These are phyloP conservation scores for Lochmaea crataegi DNA, from an alignment of 2,888 invertebrate genomes.

Conservation along the genomic window DNA sequence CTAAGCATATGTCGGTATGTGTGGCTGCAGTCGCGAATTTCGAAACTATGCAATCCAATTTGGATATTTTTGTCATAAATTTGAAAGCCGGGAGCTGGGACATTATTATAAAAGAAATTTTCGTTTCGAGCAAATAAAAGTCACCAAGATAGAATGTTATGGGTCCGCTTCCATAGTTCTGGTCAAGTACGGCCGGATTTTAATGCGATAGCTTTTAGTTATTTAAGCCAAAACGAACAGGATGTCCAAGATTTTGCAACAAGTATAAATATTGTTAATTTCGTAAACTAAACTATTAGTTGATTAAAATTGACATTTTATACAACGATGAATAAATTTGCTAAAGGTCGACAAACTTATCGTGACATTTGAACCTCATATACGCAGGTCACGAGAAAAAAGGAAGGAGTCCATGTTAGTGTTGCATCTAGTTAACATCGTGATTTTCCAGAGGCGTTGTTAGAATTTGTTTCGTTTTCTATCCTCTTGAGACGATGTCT, in stretches of 20 bases:
- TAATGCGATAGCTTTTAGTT: neutral
- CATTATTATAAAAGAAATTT: conserved; percentile 55
- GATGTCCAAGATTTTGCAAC: neutral
- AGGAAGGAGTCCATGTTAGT: no score
- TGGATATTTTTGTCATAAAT: conserved; percentile 60
- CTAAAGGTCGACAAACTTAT: no score
- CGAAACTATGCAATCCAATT: conserved; percentile 55
- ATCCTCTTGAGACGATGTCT: no score
- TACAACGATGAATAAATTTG: no score
- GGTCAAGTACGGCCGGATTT: conserved; percentile 4
- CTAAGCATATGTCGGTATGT: conserved; percentile 47
- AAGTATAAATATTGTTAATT: no score
- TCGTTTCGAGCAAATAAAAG: conserved; percentile 56
- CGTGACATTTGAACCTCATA: no score
- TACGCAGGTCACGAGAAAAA: no score
- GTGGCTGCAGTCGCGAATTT: conserved; percentile 50
- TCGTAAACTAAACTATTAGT: no score
- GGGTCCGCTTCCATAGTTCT: conserved; percentile 41
- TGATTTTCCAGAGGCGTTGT: no score
- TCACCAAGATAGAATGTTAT: conserved; percentile 57
- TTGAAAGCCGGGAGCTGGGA: conserved; percentile 53
- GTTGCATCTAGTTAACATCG: no score
- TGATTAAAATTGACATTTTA: no score
- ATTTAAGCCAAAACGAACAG: neutral
- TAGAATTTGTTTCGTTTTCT: no score